Base-by-base conservation (phyloP, 2,888 invertebrate genomes). In the Coleophora deauratella region DNA sequence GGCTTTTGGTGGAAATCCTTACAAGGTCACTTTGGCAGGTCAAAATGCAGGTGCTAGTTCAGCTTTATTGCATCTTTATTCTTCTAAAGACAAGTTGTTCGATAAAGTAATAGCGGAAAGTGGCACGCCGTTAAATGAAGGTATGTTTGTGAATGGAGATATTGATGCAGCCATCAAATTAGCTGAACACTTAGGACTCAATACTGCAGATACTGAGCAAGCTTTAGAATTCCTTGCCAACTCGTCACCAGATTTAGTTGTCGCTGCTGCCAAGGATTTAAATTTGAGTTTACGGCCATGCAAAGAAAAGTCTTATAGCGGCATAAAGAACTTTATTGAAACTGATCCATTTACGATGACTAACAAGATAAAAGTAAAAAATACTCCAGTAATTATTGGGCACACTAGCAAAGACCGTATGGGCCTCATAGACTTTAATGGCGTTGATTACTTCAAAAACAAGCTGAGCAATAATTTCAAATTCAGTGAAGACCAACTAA, bases 1-100 rank as follows among this genome's bases (percentile, higher is more conserved):
- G 7, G 62, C 76, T 0, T 85, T 85, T 44, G 85, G 84, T 13
- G 85, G 85, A 1, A 79, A 85, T 21, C 79, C 82, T 1, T 75
- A 79, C 36, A 77, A 78, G 41, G 65, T 85, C 0, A 85, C 85
- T 1, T 54, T 85, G 14, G 69, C 67, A 9, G 85, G 85, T 1
- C 78, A 82, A 57, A 70, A 68, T 36, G 75, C 82, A 11, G 85
- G 85, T 4, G 69, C 79, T 0, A 55, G 62, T 27, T 80, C 85
- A n/a, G 70, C 60, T 33, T 48, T 81, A 30, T 50, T 78, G 37
- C 85, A 85, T 44, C 49, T 85, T 31, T 82, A 74, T 55, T 76
- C 81, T 0, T 54, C 62, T 11, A 77, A 69, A 28, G 69, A 74
- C 2, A 84, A 80, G 53, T 50, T 80, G n/a, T 85, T 67, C 41